Conservation (phyloP, 1,140 invertebrate species). For the Trialeurodes vaporariorum region DNA sequence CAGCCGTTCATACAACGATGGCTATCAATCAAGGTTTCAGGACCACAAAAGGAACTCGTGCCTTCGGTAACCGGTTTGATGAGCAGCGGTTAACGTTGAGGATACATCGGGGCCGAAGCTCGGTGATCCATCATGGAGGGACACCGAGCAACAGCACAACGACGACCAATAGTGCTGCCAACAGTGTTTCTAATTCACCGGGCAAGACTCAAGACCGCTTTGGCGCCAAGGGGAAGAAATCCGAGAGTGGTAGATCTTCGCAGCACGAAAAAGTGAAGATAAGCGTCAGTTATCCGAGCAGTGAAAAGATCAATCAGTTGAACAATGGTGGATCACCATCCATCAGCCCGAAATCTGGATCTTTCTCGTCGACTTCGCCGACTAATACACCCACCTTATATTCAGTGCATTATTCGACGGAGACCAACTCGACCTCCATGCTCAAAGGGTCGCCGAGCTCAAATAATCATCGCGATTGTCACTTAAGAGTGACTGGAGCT, state of each 20-base stretch:
- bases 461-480: constrained; percentile 33
- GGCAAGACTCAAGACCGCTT: constrained; percentile 2
- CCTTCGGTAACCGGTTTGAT: constrained; percentile 55
- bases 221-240: constrained; percentile 11
- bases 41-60: constrained; percentile 57
- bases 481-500: constrained; percentile 34
- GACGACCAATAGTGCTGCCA: constrained; percentile 19
- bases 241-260: constrained; percentile 35
- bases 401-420: constrained; percentile 44
- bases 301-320: constrained; percentile 46
- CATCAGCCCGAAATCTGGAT: constrained; percentile 10
- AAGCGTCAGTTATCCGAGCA: constrained; percentile 67
- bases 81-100: constrained; percentile 80
- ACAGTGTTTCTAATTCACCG: constrained; percentile 20
- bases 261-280: constrained; percentile 70
- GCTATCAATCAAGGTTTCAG: constrained; percentile 87
- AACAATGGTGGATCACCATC: constrained; percentile 13
- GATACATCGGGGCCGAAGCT: constrained; percentile 71
- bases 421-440: constrained; percentile 35
- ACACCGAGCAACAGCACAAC: constrained; percentile 10
- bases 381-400: constrained; percentile 33
- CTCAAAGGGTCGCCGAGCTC: constrained; percentile 24
- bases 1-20: constrained; percentile 76
- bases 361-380: constrained; percentile 31
- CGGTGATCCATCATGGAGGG: constrained; percentile 41